Evolutionary conservation across 2,888 invertebrate species (phyloP).

Genomic region (Tenthredo livida): DNA sequence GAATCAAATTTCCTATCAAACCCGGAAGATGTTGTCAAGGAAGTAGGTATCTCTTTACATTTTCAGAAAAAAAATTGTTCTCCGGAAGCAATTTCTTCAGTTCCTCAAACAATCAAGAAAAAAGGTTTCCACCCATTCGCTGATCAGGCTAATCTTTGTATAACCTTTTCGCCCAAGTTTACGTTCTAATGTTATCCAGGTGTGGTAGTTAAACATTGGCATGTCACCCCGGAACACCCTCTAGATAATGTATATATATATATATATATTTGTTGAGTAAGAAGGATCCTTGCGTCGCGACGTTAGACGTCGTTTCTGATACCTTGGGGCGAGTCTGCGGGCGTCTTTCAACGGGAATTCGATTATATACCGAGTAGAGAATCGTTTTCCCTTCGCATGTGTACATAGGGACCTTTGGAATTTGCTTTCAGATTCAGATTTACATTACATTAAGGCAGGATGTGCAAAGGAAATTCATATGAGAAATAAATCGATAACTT

Average conservation of each 20-base stretch:
- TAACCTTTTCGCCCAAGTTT: not conserved
- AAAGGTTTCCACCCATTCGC: not conserved
- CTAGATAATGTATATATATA: not conserved
- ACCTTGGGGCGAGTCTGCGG: not conserved
- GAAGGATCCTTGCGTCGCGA: not conserved
- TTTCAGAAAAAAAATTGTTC: not conserved
- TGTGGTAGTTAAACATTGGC: constrained; percentile 19
- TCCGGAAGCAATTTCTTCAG: not conserved
- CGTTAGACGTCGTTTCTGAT: constrained; percentile 27
- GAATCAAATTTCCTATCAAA: not conserved
- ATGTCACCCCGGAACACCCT: not conserved
- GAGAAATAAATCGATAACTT: not conserved
- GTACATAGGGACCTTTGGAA: not conserved
- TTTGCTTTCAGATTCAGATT: not conserved
- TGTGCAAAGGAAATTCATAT: not conserved
- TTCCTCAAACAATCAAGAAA: not conserved
- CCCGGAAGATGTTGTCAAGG: not conserved
- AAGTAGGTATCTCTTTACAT: not conserved
- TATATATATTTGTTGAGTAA: not conserved
- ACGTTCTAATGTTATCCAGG: constrained; percentile 28
- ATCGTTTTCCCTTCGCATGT: not conserved
- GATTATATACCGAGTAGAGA: not conserved
- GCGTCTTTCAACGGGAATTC: constrained; percentile 36
- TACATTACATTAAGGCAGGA: not conserved
- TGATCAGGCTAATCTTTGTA: constrained; percentile 17